phyloP scores from a whole-genome alignment of 2,888 invertebrate genomes.

The Oxycera nigricornis region DNA sequence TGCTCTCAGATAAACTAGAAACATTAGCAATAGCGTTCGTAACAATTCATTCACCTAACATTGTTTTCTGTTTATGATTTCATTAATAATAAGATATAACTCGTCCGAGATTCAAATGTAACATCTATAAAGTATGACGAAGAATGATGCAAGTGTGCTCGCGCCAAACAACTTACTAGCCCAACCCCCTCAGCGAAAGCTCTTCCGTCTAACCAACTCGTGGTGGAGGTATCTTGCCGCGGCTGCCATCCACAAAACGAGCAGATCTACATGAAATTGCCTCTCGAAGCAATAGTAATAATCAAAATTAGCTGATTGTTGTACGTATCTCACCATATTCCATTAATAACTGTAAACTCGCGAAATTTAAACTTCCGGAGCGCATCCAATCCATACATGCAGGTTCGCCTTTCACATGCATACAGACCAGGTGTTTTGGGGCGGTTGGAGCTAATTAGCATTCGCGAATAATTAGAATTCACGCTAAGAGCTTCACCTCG shows the following conservation, averaged over 20 bases:
- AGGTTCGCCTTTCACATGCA: conserved; percentile 14
- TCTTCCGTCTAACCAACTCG: not conserved
- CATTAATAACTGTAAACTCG: conserved; percentile 11
- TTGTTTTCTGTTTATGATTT: conserved; percentile 2
- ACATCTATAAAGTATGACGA: not conserved
- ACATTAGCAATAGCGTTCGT: not conserved
- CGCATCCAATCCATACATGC: conserved; percentile 5
- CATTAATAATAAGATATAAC: not conserved
- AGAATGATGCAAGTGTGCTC: not conserved
- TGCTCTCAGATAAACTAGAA: not conserved
- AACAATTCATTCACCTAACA: not conserved
- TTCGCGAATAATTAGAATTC: conserved; percentile 20
- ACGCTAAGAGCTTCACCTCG: conserved; percentile 3
- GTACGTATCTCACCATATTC: not conserved
- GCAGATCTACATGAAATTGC: not conserved
- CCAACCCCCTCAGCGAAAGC: no score
- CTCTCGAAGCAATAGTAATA: not conserved
- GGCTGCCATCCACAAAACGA: not conserved
- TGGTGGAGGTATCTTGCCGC: not conserved
- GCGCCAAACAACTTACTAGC: no score
- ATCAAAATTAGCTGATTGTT: conserved; percentile 14
- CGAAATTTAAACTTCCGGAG: conserved; percentile 25
- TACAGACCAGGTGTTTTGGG: not conserved
- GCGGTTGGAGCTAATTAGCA: not conserved
- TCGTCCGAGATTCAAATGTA: not conserved